Base-by-base conservation (phyloP, 2,797 vertebrate species). In the Coendou prehensilis region DNA sequence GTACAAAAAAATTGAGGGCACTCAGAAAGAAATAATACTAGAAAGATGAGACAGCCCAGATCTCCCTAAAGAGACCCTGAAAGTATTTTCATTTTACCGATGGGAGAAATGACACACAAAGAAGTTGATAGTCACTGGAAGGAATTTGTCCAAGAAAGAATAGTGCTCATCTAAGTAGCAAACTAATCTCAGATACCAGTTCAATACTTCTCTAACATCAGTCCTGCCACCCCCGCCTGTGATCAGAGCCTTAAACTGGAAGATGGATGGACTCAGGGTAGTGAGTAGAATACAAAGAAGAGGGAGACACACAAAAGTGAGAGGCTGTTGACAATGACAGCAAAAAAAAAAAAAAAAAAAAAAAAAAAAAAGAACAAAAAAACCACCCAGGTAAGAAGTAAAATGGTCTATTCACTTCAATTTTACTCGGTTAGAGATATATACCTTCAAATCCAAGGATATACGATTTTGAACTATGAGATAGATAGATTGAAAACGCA, bases 231-330 rank as follows among this genome's bases (percentile, higher is more conserved):
- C 7, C 26, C 3, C 30, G 6, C 23, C 30, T 17, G 13, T 0
- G 2, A 22, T 47, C 50, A 71, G 54, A 92, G 15, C 1, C 52
- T 37, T 14, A 9, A 4, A 30, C 9, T 64, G 15, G 37, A 57
- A 45, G 50, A 76, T 5, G 9, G 69, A 13, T n/a, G 28, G 45
- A 87, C n/a, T 28, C 18, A 18, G 37, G 37, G 9, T 1, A 4
- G n/a, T 9, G 15, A 2, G 4, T 9, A 13, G 9, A 0, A 17
- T 9, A 50, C 1, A 8, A 1, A 0, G 4, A 33, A 6, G 13
- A 15, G 15, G 5, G 10, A 47, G 2, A 84, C 3, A n/a, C 2
- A 28, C 6, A 9, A 6, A 23, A 23, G 15, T 17, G 1, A 2
- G 17, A 37, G 2, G 1, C 14, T 83, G 4, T 0, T 30, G 8